phyloP scores from a whole-genome alignment of 2,888 invertebrate genomes.

The Stenodera caucasica region DNA sequence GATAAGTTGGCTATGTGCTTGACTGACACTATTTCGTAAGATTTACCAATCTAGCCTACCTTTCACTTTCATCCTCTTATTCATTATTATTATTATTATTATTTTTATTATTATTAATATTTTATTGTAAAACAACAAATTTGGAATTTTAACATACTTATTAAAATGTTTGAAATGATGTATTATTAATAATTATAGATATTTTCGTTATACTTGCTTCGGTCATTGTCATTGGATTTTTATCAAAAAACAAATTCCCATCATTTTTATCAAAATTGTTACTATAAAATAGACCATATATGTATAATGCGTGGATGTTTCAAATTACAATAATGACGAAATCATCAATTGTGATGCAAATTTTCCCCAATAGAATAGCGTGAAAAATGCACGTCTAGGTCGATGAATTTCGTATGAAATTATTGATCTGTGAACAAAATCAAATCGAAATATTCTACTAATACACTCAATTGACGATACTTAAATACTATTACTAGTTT shows the following conservation, averaged over 20 bases:
- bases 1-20: slow-evolving; percentile 24
- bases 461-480: too few relatives aligned
- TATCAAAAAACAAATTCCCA: background rate
- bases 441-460: too few relatives aligned
- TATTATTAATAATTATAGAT: too few relatives aligned
- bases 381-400: slow-evolving; percentile 26
- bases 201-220: background rate
- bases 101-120: too few relatives aligned
- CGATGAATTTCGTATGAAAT: slow-evolving; percentile 18
- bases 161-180: too few relatives aligned
- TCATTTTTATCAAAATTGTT: background rate
- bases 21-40: slow-evolving; percentile 24
- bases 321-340: background rate
- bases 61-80: slow-evolving; percentile 29
- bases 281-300: too few relatives aligned
- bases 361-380: slow-evolving; percentile 8
- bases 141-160: too few relatives aligned
- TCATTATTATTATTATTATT: too few relatives aligned
- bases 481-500: too few relatives aligned
- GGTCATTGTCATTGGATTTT: background rate
- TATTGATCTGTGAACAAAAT: background rate
- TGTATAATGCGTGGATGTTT: too few relatives aligned
- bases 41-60: slow-evolving; percentile 23
- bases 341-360: slow-evolving; percentile 20
- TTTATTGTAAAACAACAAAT: too few relatives aligned